Conservation (phyloP, 2,888 invertebrate genomes). For the Flexamia atlantica region DNA sequence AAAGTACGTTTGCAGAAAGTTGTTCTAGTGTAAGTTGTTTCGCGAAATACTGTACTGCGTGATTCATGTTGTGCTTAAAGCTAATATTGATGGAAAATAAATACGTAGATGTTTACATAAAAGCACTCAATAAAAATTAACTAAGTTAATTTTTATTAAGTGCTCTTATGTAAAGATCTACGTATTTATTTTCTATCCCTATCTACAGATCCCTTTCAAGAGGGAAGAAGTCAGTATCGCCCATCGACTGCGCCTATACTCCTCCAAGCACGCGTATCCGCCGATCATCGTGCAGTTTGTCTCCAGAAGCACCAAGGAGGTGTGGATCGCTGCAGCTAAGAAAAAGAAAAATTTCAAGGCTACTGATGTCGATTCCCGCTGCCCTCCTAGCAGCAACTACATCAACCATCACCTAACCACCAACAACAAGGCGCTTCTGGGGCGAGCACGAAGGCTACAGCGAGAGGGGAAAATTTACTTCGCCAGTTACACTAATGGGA, state of each 20-base stretch:
- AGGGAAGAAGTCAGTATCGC: slow-evolving; percentile 15
- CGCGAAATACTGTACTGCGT: no score
- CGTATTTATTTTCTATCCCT: no score
- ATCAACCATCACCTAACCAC: background rate
- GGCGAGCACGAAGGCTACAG: background rate
- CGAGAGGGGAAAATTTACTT: background rate
- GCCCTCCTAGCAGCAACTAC: background rate
- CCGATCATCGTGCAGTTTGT: slow-evolving; percentile 19
- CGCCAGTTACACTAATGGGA: background rate
- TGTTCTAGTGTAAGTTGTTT: no score
- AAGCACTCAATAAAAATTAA: no score
- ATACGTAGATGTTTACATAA: no score
- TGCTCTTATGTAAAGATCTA: no score
- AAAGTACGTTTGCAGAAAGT: no score
- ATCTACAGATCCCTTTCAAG: background rate
- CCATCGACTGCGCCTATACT: slow-evolving; percentile 8
- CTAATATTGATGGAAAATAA: no score
- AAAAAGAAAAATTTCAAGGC: background rate
- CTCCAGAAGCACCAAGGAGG: background rate
- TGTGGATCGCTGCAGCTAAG: background rate
- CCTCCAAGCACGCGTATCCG: background rate
- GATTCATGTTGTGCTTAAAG: no score
- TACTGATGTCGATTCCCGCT: background rate
- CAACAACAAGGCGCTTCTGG: background rate
- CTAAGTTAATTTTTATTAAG: no score